Base-by-base conservation (phyloP, 2,113 vertebrate species). In the Illadopsis cleaveri region DNA sequence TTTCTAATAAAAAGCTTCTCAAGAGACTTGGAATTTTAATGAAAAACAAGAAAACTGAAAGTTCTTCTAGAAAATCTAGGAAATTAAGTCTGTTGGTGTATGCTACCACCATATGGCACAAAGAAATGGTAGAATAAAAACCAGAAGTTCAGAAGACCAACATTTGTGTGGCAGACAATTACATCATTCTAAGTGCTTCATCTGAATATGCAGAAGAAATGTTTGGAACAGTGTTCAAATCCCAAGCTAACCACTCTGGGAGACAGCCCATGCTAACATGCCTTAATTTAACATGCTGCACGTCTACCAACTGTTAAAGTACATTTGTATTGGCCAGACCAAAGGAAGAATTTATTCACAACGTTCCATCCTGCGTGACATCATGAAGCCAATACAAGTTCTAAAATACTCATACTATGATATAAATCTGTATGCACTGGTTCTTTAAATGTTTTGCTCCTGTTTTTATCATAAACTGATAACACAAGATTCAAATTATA, bases 321-420 rank as follows among this genome's bases (percentile, higher is more conserved):
- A 90, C 64, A 66, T 82, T 95, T 92, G 51, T 90, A 64, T 83
- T 96, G 93, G 92, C 92, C 82, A 90, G 88, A 78, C 47, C 83
- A 62, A 50, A 66, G 87, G 84, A 93, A 86, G 75, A 91, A 86
- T 77, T 95, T 94, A 91, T 82, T 95, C 90, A 92, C 68, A 96
- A 70, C 75, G 62, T 94, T 94, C 87, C 51, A 12, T 44, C 84
- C 90, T 51, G 90, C 2, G 2, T 48, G 64, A 75, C 2, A 0
- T 44, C 0, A 0, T 27, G 71, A 82, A 84, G 51, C 51, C 7
- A 12, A 66, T 12, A 31, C 1, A 9, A 86, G 30, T 51, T 86
- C 58, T 44, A n/a, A 30, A 77, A 50, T 20, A 65, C 45, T 88
- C n/a, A 21, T 27, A 75, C 22, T 66, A 48, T 4, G 9, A 82